Percentiles rank a stretch among this genome's conserved stretches.
Conservation (phyloP, 2,797 vertebrate genomes). For the Cottoperca gobio region DNA sequence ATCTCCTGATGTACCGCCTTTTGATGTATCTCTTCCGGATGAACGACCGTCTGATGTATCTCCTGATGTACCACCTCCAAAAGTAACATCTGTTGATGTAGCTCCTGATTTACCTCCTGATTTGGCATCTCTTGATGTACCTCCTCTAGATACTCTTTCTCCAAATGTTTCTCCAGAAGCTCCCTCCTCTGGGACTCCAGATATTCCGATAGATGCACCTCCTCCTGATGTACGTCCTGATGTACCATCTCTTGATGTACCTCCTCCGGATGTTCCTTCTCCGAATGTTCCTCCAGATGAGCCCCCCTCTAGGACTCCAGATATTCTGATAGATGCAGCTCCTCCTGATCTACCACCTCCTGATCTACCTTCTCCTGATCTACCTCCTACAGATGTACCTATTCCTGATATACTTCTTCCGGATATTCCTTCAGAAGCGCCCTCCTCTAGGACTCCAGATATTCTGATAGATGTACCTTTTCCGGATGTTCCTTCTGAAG, state of each 20-base stretch:
- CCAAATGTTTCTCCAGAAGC: too few relatives aligned
- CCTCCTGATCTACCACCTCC: neutral
- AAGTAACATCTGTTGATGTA: too few relatives aligned
- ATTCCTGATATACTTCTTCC: neutral
- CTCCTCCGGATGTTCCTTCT: conserved; percentile 4
- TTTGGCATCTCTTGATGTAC: too few relatives aligned
- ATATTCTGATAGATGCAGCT: neutral
- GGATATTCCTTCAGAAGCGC: neutral
- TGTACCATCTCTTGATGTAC: neutral
- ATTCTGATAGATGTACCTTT: too few relatives aligned
- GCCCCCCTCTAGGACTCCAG: neutral
- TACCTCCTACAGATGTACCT: neutral
- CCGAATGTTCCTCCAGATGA: neutral
- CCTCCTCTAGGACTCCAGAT: too few relatives aligned
- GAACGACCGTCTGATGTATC: too few relatives aligned
- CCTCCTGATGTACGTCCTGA: neutral
- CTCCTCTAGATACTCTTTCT: too few relatives aligned
- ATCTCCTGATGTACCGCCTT: neutral
- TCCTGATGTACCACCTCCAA: too few relatives aligned
- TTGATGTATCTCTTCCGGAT: too few relatives aligned
- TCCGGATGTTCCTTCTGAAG: conserved; percentile 5
- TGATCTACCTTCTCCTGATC: neutral
- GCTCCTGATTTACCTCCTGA: too few relatives aligned
- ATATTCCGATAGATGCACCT: too few relatives aligned
- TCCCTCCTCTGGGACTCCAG: too few relatives aligned